Evolutionary conservation across 2,113 vertebrate species (phyloP).

Genomic region (Lucifuga dentata): DNA sequence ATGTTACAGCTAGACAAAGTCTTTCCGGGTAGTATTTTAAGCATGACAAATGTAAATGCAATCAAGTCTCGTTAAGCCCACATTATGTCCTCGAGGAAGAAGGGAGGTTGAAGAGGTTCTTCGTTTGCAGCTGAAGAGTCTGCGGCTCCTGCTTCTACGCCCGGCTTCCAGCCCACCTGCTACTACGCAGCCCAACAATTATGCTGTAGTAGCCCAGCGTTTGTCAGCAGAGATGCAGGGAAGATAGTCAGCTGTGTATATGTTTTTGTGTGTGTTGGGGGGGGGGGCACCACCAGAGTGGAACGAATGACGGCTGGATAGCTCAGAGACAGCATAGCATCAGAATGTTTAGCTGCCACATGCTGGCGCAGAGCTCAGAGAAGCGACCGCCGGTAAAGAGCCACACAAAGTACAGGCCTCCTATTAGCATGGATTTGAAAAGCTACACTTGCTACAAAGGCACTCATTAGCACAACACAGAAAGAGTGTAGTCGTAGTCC

Average conservation of each 20-base stretch:
- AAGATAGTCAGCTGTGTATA: slow-evolving; percentile 49
- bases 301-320: slow-evolving; percentile 31
- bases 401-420: slow-evolving; percentile 72
- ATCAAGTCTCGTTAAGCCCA: slow-evolving; percentile 79
- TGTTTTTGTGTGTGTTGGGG: not conserved
- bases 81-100: slow-evolving; percentile 61
- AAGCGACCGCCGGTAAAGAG: slow-evolving; percentile 59
- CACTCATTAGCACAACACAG: slow-evolving; percentile 85
- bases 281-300: slow-evolving; percentile 11
- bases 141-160: slow-evolving; percentile 52
- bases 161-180: slow-evolving; percentile 60
- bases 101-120: slow-evolving; percentile 70
- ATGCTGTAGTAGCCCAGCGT: slow-evolving; percentile 50
- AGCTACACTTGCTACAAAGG: slow-evolving; percentile 75
- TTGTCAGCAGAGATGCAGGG: slow-evolving; percentile 72
- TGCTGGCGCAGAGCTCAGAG: slow-evolving; percentile 62
- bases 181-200: slow-evolving; percentile 65
- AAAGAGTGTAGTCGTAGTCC: slow-evolving; percentile 67
- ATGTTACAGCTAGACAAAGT: slow-evolving; percentile 63
- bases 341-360: slow-evolving; percentile 69
- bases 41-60: slow-evolving; percentile 82
- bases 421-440: slow-evolving; percentile 82
- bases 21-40: slow-evolving; percentile 68
- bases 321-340: slow-evolving; percentile 48
- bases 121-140: slow-evolving; percentile 59